A percentile compares a stretch with the other conserved stretches of the same genome.
These are phyloP conservation scores for Eciton burchellii DNA, from an alignment of 1,140 invertebrate species.

Conservation along the genomic window DNA sequence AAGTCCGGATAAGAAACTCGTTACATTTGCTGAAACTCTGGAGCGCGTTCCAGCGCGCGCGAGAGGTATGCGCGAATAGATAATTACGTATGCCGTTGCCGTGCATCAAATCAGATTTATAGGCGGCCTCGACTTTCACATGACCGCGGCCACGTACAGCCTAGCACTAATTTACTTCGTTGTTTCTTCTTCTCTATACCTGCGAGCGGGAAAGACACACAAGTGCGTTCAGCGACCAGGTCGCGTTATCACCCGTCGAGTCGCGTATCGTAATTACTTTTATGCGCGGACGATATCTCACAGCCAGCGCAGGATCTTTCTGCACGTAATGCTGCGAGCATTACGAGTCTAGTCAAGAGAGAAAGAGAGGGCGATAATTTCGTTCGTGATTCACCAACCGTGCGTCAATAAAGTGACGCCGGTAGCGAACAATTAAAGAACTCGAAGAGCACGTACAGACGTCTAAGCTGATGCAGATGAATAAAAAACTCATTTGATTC, in stretches of 20 bases:
- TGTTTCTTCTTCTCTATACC: slow-evolving; percentile 13
- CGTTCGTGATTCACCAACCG: background rate
- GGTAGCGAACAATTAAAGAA: background rate
- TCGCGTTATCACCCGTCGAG: slow-evolving; percentile 48
- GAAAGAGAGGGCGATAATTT: background rate
- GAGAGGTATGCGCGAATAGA: slow-evolving; percentile 53
- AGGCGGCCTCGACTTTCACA: slow-evolving; percentile 30
- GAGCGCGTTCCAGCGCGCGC: background rate
- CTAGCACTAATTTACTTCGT: slow-evolving; percentile 49
- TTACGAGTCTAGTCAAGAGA: background rate
- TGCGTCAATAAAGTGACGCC: too few relatives aligned
- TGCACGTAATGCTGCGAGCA: background rate
- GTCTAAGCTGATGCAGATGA: background rate
- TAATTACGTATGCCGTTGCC: slow-evolving; percentile 54
- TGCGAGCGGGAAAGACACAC: slow-evolving; percentile 3
- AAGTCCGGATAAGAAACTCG: background rate
- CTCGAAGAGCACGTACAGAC: background rate
- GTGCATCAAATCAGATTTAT: slow-evolving; percentile 60
- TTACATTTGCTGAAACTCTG: slow-evolving; percentile 33
- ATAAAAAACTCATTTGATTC: background rate
- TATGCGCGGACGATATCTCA: background rate
- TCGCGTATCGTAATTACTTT: slow-evolving; percentile 32
- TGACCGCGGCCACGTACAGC: slow-evolving; percentile 25
- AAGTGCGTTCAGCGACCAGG: slow-evolving; percentile 48
- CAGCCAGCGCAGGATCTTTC: slow-evolving; percentile 22